Percentiles rank a stretch among this genome's conserved stretches.
phyloP scores from a whole-genome alignment of 2,797 vertebrate genomes.

The Amphiprion clarkii region DNA sequence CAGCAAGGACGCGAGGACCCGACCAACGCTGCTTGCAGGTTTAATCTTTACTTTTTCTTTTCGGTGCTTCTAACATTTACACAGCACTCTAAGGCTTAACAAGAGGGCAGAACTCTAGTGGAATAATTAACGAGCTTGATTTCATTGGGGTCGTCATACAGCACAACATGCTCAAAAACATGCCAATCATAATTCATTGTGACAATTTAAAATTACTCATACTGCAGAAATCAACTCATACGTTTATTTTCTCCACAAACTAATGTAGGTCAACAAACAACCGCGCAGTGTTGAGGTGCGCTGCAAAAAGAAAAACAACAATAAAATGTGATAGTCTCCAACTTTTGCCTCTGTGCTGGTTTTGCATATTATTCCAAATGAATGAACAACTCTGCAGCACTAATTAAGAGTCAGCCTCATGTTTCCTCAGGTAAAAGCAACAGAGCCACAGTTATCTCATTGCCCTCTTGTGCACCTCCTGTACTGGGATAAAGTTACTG shows the following conservation, averaged over 20 bases:
- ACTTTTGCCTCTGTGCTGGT: conserved; percentile 4
- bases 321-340: background rate
- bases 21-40: too few species aligned
- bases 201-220: too few species aligned
- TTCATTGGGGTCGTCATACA: too few species aligned
- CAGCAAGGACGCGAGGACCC: too few species aligned
- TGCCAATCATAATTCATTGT: conserved; percentile 1
- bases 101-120: background rate
- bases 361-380: conserved; percentile 32
- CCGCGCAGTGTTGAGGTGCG: background rate
- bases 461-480: conserved; percentile 20
- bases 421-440: conserved; percentile 51
- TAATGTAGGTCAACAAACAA: conserved; percentile 8
- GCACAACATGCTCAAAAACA: conserved; percentile 1
- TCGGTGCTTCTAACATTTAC: too few species aligned
- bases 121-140: background rate
- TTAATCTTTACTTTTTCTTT: too few species aligned
- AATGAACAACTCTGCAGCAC: conserved; percentile 8
- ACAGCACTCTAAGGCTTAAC: too few species aligned
- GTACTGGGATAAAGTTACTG: conserved; percentile 43
- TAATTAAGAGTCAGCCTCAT: conserved; percentile 51
- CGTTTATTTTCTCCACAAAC: background rate
- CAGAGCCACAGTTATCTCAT: conserved; percentile 31
- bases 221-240: too few species aligned
- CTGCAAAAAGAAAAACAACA: background rate